Evolutionary conservation across 1,140 invertebrate genomes (phyloP).

Genomic region (Aleiodes sp.): DNA sequence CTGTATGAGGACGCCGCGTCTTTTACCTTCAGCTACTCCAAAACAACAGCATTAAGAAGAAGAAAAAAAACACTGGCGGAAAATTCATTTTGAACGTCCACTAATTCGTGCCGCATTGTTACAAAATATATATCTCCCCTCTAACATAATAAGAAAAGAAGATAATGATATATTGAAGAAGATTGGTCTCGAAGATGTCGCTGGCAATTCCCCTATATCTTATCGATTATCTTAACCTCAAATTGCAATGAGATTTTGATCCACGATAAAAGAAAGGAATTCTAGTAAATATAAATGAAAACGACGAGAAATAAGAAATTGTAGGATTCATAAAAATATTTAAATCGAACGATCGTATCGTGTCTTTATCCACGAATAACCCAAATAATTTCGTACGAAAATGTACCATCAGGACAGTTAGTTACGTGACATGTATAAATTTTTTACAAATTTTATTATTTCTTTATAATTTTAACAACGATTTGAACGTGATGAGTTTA

Average conservation of each 20-base stretch:
- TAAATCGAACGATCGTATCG: slow-evolving; percentile 10
- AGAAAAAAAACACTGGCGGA: background rate
- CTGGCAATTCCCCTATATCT: too few species aligned
- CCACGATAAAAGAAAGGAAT: background rate
- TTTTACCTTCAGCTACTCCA: background rate
- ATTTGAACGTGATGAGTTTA: background rate
- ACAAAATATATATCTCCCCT: background rate
- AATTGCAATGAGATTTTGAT: slow-evolving; percentile 1
- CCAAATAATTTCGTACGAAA: background rate
- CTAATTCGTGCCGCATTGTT: background rate
- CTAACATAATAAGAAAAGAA: too few species aligned
- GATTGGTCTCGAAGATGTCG: background rate
- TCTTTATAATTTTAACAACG: slow-evolving; percentile 8
- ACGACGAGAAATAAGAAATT: background rate
- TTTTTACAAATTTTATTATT: background rate
- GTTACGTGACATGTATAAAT: background rate
- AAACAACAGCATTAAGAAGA: too few species aligned
- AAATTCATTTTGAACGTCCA: slow-evolving; percentile 1
- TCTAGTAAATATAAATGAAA: slow-evolving; percentile 15
- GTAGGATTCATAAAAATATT: background rate
- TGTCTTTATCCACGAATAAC: background rate
- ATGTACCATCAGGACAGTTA: background rate
- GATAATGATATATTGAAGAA: too few species aligned
- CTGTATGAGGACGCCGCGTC: background rate
- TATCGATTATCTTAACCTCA: background rate